Evolutionary conservation across 2,888 invertebrate species (phyloP), one percentile per base, ranked within the genome.

Genomic region (Pyrochroa serraticornis): DNA sequence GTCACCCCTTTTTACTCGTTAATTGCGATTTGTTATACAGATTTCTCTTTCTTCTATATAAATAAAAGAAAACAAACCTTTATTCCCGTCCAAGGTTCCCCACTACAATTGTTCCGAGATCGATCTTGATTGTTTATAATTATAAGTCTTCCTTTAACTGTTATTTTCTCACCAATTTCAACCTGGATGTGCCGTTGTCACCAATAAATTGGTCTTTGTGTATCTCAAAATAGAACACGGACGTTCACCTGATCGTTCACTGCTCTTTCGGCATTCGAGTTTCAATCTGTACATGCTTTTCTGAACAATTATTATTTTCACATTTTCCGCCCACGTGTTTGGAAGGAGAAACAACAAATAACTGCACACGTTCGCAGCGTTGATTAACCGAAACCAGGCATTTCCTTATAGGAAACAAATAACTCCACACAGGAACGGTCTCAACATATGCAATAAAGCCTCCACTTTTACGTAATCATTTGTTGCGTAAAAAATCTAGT

Each of bases 151-250:
- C 43, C 9, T 36, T 37, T 37, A 7, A 32, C 9, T 7, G 9
- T 6, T 14, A 37, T 45, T 38, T 45, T 37, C 38, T 13, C 12
- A 35, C n/a, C 31, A 43, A 43, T 43, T 43, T 9, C 10, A 43
- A 31, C 42, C 31, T 53, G 42, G 49, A 54, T 45, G 50, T 54
- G 36, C 49, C 44, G 50, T 49, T 59, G 59, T 59, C 54, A 54
- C 54, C 59, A 54, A 59, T 59, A 54, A 54, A 59, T 59, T 50
- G 59, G 49, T 54, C 54, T 59, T 59, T 59, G 59, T 59, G 35
- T 42, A 31, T 45, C 59, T 45, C 41, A 50, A 59, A 59, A 59
- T 59, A 59, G 59, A 59, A 59, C 54, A 46, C 35, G 59, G 49
- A 42, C 59, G 45, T 59, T 59, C 54, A 59, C 59, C 59, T 54